Evolutionary conservation across 2,113 vertebrate species (phyloP), one percentile per base, ranked within the genome.

Genomic region (Athene noctua): DNA sequence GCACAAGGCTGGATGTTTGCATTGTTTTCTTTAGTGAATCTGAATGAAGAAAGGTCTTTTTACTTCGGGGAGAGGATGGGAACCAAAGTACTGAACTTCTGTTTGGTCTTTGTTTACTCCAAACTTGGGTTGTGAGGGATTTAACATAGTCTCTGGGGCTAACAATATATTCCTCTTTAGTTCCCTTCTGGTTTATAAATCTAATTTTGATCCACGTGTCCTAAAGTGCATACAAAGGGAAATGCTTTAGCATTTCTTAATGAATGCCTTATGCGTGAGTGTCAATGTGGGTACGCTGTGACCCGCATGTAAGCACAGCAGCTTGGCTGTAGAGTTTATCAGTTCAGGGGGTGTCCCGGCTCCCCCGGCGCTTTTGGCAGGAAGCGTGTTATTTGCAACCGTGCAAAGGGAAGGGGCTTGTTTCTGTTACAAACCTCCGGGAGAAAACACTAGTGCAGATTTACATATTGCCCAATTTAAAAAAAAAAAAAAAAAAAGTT

Each of bases 331-430:
- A 11, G 55, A 29, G 55, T 44, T 29, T 13, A 18, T 18, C 38
- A 1, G 42, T 40, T 46, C 36, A 3, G 4, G 2, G 36, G 1
- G 2, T 0, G 6, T 4, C 42, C 58, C 10, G 58, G 29, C 66
- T 20, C 36, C 44, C 77, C 71, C 15, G 38, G 30, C 13, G 3
- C 49, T 72, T 32, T 18, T 11, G 70, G 47, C 61, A 38, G 47
- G 25, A 61, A 7, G 21, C 5, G 26, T 3, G 1, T 46, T 14
- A 13, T 8, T 21, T 47, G 55, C 68, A 68, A 26, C 71, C 29
- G 6, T 10, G 36, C 16, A 2, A 29, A 40, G 57, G 47, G 44
- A 4, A 22, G 5, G 27, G 23, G 7, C 9, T 29, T 22, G 18
- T 27, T 40, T 11, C 15, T 57, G 29, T 11, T 54, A 6, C 26